phyloP scores from a whole-genome alignment of 1,140 invertebrate species.

The Helicoverpa zea region DNA sequence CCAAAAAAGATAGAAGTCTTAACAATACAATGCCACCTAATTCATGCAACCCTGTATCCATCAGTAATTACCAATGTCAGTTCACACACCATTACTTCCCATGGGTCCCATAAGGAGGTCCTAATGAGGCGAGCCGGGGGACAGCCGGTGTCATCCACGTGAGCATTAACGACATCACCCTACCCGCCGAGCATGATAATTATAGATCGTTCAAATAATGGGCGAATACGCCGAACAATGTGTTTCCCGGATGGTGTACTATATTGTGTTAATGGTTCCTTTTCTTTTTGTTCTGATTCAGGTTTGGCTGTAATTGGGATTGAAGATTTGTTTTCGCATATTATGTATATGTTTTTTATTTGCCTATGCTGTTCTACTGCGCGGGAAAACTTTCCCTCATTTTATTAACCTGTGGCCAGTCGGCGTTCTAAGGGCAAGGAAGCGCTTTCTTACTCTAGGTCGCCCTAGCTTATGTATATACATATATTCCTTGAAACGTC shows the following conservation, averaged over 20 bases:
- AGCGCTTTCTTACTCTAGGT: too few species aligned
- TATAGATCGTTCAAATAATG: constrained; percentile 27
- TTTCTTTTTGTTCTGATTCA: background rate
- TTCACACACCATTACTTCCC: constrained; percentile 1
- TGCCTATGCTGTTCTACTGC: too few species aligned
- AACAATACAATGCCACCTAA: background rate
- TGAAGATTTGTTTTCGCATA: too few species aligned
- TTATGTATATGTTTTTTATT: too few species aligned
- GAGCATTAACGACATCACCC: constrained; percentile 16
- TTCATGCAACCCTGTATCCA: constrained; percentile 3
- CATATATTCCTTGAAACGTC: too few species aligned
- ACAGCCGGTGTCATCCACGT: constrained; percentile 13
- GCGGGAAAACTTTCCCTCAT: too few species aligned
- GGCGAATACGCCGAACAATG: background rate
- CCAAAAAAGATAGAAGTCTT: background rate
- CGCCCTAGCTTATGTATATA: too few species aligned
- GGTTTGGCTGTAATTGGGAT: background rate
- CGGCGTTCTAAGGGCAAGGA: too few species aligned
- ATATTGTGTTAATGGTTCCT: background rate
- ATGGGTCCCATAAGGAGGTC: constrained; percentile 18
- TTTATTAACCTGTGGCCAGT: too few species aligned
- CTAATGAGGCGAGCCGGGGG: constrained; percentile 12
- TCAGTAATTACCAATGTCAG: constrained; percentile 5
- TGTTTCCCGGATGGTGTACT: background rate
- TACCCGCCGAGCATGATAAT: constrained; percentile 23